These are phyloP conservation scores for Erpobdella octoculata DNA, from an alignment of 2,888 invertebrate genomes.

Conservation along the genomic window DNA sequence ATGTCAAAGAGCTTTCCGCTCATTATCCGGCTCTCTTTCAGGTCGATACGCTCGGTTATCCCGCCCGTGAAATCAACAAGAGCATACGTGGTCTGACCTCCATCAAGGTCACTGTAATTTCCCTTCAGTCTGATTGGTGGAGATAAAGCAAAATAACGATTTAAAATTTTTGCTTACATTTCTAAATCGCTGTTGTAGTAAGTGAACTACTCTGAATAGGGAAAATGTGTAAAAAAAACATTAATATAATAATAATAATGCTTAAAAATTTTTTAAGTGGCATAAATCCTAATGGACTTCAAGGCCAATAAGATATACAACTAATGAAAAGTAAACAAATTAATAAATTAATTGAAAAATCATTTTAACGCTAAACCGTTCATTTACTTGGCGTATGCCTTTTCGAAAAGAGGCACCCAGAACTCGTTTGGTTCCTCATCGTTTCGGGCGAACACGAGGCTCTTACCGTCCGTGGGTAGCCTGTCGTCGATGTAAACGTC, in stretches of 20 bases:
- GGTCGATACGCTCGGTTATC: conserved; percentile 52
- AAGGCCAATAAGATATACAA: no score
- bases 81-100: conserved; percentile 55
- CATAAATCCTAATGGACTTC: no score
- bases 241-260: not conserved
- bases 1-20: conserved; percentile 21
- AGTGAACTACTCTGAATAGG: not conserved
- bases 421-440: conserved; percentile 60
- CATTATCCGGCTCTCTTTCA: conserved; percentile 37
- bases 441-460: conserved; percentile 61
- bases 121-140: conserved; percentile 50
- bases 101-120: conserved; percentile 53
- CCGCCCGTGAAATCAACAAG: conserved; percentile 55
- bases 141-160: no score
- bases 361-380: not conserved
- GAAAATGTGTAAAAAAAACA: not conserved
- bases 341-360: not conserved
- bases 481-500: conserved; percentile 69
- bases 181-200: not conserved
- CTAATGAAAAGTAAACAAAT: not conserved
- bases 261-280: no score
- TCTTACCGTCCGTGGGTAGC: conserved; percentile 64
- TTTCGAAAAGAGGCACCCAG: conserved; percentile 68
- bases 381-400: conserved; percentile 39
- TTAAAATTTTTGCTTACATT: no score